Conservation (phyloP, 2,113 vertebrate species). For the Phalacrocorax aristotelis region DNA sequence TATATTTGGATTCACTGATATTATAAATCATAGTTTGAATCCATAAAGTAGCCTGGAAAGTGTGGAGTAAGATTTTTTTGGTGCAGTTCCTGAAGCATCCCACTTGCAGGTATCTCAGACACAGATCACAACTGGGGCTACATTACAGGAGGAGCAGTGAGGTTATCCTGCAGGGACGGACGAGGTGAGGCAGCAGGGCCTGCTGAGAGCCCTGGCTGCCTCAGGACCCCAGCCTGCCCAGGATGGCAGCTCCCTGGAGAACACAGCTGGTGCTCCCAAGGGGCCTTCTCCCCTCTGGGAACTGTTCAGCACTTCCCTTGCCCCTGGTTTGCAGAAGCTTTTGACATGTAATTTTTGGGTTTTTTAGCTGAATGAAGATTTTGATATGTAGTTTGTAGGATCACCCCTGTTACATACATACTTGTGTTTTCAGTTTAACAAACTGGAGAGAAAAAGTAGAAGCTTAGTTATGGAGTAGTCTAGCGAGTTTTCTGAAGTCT, state of each 20-base stretch:
- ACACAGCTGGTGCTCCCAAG: not conserved
- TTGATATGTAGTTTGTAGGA: not conserved
- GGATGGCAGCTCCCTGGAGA: not conserved
- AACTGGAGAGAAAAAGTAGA: not conserved
- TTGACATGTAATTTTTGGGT: fast-evolving
- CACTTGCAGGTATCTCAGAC: fast-evolving
- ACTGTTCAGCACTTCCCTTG: too few relatives aligned
- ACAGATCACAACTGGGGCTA: not conserved
- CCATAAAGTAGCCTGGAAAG: not conserved
- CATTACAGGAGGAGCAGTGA: not conserved
- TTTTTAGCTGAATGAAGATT: not conserved
- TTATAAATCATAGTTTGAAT: not conserved
- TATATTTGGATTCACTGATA: not conserved
- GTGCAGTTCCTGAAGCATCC: not conserved
- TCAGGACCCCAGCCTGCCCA: not conserved
- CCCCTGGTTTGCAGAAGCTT: not conserved
- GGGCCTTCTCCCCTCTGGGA: not conserved
- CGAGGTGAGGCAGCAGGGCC: not conserved
- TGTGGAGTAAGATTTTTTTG: not conserved
- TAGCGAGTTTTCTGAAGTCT: not conserved
- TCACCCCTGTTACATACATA: not conserved
- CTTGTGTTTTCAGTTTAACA: not conserved
- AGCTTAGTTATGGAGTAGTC: not conserved
- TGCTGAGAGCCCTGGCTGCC: not conserved
- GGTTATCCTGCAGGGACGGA: not conserved